These are phyloP conservation scores for Rhinatrema bivittatum DNA, from an alignment of 2,797 vertebrate genomes.

Conservation along the genomic window DNA sequence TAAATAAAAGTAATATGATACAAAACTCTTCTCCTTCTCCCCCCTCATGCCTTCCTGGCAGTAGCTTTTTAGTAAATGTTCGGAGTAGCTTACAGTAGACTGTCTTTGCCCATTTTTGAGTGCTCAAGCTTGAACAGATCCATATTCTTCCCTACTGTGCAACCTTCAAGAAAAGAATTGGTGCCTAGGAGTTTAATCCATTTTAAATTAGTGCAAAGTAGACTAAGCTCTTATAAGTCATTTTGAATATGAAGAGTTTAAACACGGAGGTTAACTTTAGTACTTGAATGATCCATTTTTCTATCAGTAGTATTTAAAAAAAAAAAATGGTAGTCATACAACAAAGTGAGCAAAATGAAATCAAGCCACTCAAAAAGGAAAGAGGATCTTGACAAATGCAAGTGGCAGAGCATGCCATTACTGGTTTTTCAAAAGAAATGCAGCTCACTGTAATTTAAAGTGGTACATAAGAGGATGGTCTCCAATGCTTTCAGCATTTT, in stretches of 20 bases:
- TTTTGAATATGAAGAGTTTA: background rate
- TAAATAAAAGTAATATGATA: no score
- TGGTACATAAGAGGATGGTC: no score
- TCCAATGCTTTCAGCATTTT: no score
- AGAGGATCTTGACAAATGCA: constrained; percentile 26
- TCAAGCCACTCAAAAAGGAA: background rate
- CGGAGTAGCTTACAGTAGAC: no score
- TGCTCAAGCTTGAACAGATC: background rate
- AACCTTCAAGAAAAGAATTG: background rate
- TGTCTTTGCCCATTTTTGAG: background rate
- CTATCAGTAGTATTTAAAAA: no score
- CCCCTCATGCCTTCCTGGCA: no score
- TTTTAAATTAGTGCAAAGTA: background rate
- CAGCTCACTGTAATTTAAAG: constrained; percentile 40
- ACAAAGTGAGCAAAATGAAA: no score
- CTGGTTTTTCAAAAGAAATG: background rate
- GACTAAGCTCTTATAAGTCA: background rate
- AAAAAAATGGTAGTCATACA: no score
- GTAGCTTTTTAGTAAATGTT: no score
- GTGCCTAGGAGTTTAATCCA: background rate
- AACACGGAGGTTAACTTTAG: background rate
- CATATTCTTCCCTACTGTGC: background rate
- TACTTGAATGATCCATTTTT: no score
- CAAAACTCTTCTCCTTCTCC: no score
- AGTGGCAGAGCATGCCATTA: background rate